Evolutionary conservation across 2,113 vertebrate genomes (phyloP).

Genomic region (Cebus imitator): DNA sequence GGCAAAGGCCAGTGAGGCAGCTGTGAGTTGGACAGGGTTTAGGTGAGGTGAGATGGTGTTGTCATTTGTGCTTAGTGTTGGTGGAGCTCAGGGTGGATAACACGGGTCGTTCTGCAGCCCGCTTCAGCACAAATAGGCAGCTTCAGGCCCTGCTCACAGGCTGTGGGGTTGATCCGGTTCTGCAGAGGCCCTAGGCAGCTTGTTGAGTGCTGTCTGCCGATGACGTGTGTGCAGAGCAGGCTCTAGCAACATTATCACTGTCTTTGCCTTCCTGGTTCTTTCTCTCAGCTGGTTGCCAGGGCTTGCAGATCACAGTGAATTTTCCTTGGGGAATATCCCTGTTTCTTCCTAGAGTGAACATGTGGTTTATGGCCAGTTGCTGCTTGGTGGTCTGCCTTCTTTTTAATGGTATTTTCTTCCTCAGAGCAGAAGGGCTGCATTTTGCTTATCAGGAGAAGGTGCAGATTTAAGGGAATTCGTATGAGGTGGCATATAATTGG

Average conservation of each 20-base stretch:
- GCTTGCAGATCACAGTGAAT: not conserved
- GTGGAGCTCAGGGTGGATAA: conserved; percentile 22
- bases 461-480: not conserved
- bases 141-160: not conserved
- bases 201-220: not conserved
- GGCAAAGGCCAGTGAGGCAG: conserved; percentile 34
- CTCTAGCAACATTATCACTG: not conserved
- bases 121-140: not conserved
- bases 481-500: not conserved
- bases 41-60: not conserved
- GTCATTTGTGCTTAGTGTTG: not conserved
- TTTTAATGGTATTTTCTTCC: conserved; percentile 24
- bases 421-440: conserved; percentile 49
- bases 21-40: conserved; percentile 6
- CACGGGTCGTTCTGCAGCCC: not conserved
- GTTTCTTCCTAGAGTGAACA: not conserved
- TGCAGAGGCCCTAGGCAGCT: not conserved
- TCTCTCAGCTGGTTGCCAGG: not conserved
- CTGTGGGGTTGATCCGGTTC: not conserved
- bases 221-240: not conserved
- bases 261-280: conserved; percentile 52
- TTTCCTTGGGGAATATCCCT: conserved; percentile 4
- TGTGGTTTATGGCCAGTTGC: not conserved
- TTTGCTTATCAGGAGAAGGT: conserved; percentile 42
- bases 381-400: conserved; percentile 7